Percentiles rank a stretch among this genome's conserved stretches.
phyloP scores from a whole-genome alignment of 2,113 vertebrate genomes.

The Triplophysa rosa region DNA sequence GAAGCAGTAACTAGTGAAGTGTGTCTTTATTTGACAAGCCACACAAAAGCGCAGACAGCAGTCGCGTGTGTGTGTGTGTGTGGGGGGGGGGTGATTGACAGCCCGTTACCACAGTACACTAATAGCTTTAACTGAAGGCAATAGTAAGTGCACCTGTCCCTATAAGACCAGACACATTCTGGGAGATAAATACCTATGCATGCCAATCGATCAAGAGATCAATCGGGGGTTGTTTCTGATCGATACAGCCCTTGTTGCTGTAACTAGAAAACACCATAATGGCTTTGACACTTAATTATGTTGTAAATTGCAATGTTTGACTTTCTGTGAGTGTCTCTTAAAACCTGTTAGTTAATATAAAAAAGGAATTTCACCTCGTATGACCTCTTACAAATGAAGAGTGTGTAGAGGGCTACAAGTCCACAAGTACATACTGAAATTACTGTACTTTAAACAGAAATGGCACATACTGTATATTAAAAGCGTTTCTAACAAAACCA shows the following conservation, averaged over 20 bases:
- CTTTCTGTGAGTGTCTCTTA: slow-evolving; percentile 59
- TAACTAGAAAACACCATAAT: slow-evolving; percentile 75
- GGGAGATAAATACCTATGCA: slow-evolving; percentile 76
- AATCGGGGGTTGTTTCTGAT: slow-evolving; percentile 72
- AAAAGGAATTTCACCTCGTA: slow-evolving; percentile 14
- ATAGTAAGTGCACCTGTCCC: slow-evolving; percentile 72
- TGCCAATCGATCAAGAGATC: slow-evolving; percentile 75
- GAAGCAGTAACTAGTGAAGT: slow-evolving; percentile 34
- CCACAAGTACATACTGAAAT: background rate
- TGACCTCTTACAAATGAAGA: slow-evolving; percentile 12
- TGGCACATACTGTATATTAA: background rate
- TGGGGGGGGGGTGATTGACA: slow-evolving; percentile 69
- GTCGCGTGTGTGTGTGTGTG: slow-evolving; percentile 48
- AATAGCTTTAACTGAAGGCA: slow-evolving; percentile 75
- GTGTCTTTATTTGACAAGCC: slow-evolving; percentile 31
- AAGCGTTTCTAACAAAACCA: background rate
- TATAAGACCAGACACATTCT: slow-evolving; percentile 69
- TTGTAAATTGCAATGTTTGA: slow-evolving; percentile 74
- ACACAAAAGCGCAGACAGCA: slow-evolving; percentile 31
- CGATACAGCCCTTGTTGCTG: slow-evolving; percentile 77
- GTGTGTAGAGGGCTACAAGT: background rate
- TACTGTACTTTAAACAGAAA: background rate
- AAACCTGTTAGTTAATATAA: slow-evolving; percentile 60
- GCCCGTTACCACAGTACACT: slow-evolving; percentile 75
- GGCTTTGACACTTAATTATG: slow-evolving; percentile 76